Base-by-base conservation (phyloP, 1,140 invertebrate species). In the Drosophila murphyi region DNA sequence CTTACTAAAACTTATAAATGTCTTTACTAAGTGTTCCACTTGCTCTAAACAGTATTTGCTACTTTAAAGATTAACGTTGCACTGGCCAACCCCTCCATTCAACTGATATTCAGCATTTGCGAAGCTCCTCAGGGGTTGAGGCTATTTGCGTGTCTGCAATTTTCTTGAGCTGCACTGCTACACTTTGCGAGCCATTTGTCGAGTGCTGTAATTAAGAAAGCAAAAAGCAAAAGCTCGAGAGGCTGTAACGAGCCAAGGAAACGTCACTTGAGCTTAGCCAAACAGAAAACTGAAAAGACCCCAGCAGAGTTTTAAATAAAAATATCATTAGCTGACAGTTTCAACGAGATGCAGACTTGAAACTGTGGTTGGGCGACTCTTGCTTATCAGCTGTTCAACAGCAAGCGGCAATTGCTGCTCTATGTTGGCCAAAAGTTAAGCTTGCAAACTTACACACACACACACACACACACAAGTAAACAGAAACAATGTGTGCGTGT, bases 131-230 rank as follows among this genome's bases (percentile, higher is more conserved):
- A 41, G 50, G 63, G 55, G 31, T 32, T 70, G 54, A 34, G 65
- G 65, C 56, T 78, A 78, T 78, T 82, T 82, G 79, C 80, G 65
- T 78, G 74, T 69, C 74, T 70, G 70, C 79, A 82, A 82, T 78
- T 82, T 82, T 75, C 55, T 71, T 10, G 50, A 29, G 74, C n/a
- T 34, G 74, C 69, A 50, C 76, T 55, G 64, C 79, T 74, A 70
- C 79, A 81, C 74, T 72, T 75, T 62, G 20, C 80, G 62, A 76
- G 77, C 67, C 72, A 80, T 80, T 80, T 63, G 55, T 77, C 57
- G 69, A 76, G 75, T 76, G 67, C 41, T 61, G 78, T 82, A 82
- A 82, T 82, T 82, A 82, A 78, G 80, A 82, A 82, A 82, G 80
- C 80, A 82, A 55, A 82, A 78, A 75, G 80, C 79, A 70, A 82